A percentile compares a stretch with the other conserved stretches of the same genome.
These are phyloP conservation scores for Styela clava DNA, from an alignment of 23 tunicate species.

Conservation along the genomic window DNA sequence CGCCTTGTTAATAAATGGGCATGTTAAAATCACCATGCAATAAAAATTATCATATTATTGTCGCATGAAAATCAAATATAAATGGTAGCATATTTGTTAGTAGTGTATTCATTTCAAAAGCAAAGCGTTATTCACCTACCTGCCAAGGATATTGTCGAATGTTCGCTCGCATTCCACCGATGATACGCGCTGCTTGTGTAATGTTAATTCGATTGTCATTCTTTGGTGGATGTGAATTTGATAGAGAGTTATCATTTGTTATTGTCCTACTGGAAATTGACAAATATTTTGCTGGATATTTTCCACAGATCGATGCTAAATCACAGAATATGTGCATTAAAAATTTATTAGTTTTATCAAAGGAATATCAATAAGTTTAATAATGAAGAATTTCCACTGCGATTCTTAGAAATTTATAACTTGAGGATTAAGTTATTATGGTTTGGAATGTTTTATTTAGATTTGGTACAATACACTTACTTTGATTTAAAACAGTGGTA, in stretches of 20 bases:
- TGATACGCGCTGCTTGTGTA: conserved; percentile 27
- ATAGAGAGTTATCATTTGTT: not conserved
- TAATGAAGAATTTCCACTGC: no score
- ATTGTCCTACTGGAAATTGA: not conserved
- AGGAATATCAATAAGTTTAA: no score
- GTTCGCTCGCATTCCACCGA: conserved; percentile 41
- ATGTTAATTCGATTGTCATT: conserved; percentile 12
- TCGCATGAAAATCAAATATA: not conserved
- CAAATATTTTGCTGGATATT: conserved; percentile 7
- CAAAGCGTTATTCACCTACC: no score
- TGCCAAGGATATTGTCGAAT: conserved; percentile 74
- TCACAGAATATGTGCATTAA: no score
- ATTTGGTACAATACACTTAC: no score
- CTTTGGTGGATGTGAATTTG: not conserved
- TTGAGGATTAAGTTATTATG: no score
- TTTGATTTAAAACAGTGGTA: conserved; percentile 4
- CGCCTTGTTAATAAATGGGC: no score
- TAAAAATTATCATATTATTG: no score
- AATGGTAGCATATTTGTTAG: not conserved
- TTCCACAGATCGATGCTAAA: conserved; percentile 5
- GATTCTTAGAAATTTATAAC: no score
- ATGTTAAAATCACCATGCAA: not conserved
- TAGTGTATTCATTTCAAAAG: no score
- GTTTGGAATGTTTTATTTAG: no score
- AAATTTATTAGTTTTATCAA: no score